Base-by-base conservation (phyloP, 2,797 vertebrate genomes). In the Tympanoctomys barrerae region DNA sequence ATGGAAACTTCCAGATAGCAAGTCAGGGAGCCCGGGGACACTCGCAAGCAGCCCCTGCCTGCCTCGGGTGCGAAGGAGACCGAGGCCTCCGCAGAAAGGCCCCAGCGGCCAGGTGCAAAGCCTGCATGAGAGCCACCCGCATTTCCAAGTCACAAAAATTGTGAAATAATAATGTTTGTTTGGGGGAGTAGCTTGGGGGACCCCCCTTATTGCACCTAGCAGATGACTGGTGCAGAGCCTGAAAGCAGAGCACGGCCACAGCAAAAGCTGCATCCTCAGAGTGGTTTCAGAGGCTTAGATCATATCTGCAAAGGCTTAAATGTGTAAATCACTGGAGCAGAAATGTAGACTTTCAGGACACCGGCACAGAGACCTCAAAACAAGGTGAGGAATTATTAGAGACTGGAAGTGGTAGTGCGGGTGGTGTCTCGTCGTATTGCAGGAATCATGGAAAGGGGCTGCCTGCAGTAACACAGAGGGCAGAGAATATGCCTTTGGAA, bases 41-140 rank as follows among this genome's bases (percentile, higher is more conserved):
- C 54, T 42, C 28, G 12, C 2, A 39, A n/a, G 3, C 14, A 21
- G 14, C 0, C 52, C 19, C 16, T 6, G 81, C 7, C 13, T 9
- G 1, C 22, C 22, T 6, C 22, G 31, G 19, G 39, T 42, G 31
- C 5, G 0, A 1, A 19, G 24, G 11, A 24, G 33, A 31, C 2
- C 2, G 31, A 3, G 18, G 31, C 18, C 24, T 54, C 18, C 16
- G 49, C 3, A 33, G 18, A 54, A 39, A 26, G 7, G 54, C 31
- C 1, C 0, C 2, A 33, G 31, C 16, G 36, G 13, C 24, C 7
- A 42, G 19, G 0, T 4, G 9, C 18, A 61, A 39, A 73, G 14
- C 11, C 31, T 3, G 8, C 54, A 2, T 28, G n/a, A 64, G 42
- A 91, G 31, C 19, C 7, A 16, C 10, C 64, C 64, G 52, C 8